phyloP scores from a whole-genome alignment of 2,113 vertebrate species.

The Spermophilus dauricus region DNA sequence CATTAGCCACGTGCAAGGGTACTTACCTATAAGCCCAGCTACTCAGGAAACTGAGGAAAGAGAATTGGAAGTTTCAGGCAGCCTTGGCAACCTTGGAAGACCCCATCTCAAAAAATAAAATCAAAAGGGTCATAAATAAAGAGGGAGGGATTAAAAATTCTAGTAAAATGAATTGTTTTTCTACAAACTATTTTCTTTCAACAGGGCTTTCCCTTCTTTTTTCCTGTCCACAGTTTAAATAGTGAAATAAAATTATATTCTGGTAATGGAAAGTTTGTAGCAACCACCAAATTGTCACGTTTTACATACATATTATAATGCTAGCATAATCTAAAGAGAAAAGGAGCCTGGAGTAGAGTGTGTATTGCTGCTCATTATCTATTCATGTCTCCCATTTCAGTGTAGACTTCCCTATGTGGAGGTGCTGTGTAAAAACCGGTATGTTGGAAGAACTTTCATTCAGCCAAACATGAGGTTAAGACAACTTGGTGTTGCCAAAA shows the following conservation, averaged over 20 bases:
- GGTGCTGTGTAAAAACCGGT: constrained; percentile 98
- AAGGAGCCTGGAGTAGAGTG: not conserved
- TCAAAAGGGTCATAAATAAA: too few relatives aligned
- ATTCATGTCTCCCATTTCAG: constrained; percentile 85
- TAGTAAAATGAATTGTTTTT: constrained; percentile 24
- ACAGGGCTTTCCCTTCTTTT: not conserved
- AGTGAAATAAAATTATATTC: constrained; percentile 14
- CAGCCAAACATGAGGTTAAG: constrained; percentile 98
- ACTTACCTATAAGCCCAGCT: too few relatives aligned
- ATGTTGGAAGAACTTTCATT: constrained; percentile 98
- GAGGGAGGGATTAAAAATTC: not conserved
- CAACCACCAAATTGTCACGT: not conserved
- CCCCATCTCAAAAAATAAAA: too few relatives aligned
- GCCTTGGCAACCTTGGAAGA: too few relatives aligned
- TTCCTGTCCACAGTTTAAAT: not conserved
- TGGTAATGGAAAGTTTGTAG: not conserved
- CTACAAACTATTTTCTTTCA: not conserved
- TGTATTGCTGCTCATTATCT: not conserved
- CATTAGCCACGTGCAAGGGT: too few relatives aligned
- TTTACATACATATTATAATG: not conserved
- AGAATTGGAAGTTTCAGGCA: too few relatives aligned
- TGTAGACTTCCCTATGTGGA: constrained; percentile 96
- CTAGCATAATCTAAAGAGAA: not conserved
- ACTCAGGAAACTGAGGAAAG: too few relatives aligned
- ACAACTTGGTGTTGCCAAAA: constrained; percentile 98